Base-by-base conservation (phyloP, 2,888 invertebrate genomes). In the Selenia dentaria region DNA sequence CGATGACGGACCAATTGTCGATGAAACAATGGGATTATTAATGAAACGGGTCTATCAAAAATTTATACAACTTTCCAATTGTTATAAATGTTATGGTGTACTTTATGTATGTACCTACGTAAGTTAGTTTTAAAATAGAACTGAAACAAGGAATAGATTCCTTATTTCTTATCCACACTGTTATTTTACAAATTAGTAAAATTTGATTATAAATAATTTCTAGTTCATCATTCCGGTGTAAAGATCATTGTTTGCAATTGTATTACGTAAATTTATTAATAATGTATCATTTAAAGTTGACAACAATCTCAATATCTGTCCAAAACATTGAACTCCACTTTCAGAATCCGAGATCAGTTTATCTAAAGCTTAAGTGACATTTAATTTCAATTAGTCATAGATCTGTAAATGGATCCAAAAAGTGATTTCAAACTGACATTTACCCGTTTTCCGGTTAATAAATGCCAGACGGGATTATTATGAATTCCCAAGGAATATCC, bases 391-490 rank as follows among this genome's bases (percentile, higher is more conserved):
- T 81, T 79, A 79, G 73, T 67, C 64, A 69, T 69, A 72, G 75
- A 74, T 66, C 59, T 58, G 67, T 66, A 64, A 67, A 57, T 47
- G 41, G 41, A 48, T 37, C 36, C 43, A 40, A 47, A 51, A 48
- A 42, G 43, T 43, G 43, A 43, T 34, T 44, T 35, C 58, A 50
- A 57, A 63, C 54, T 77, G 77, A 67, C 79, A 78, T 76, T 75
- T 65, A 69, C 64, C 61, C 61, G 62, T 74, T 79, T 83, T 78
- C 69, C 74, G 73, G 63, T 74, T 69, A 69, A 65, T 64, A 82
- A 85, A 84, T 83, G 83, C 75, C 84, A 83, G 67, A 57, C 64
- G 83, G 41, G 83, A 80, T 85, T 83, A 84, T 16, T 64, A 54
- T 53, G 57, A 57, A 64, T 72, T 71, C 69, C 54, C 59, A 56